Percentiles rank a stretch among this genome's conserved stretches.
phyloP scores from a whole-genome alignment of 2,797 vertebrate species.

The Phrynocephalus vlangalii region DNA sequence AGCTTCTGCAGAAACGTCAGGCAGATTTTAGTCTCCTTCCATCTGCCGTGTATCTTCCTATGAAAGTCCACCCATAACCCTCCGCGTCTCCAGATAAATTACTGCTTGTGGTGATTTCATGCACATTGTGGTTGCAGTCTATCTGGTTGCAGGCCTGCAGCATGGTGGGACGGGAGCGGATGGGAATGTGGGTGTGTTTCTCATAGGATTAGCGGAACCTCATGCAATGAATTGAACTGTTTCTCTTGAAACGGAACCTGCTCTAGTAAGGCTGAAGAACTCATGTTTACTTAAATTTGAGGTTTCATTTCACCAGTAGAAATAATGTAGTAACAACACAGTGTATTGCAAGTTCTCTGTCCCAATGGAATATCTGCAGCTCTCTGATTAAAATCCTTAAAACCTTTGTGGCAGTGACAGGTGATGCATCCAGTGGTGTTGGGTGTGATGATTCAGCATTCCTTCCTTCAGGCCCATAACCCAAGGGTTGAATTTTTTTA shows the following conservation, averaged over 20 bases:
- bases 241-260: not conserved
- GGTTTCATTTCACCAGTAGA: not conserved
- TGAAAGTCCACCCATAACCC: not conserved
- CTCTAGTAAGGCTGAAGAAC: not conserved
- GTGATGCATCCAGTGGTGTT: no score
- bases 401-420: no score
- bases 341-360: not conserved
- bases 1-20: conserved; percentile 25
- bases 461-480: no score
- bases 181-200: not conserved
- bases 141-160: not conserved
- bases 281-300: not conserved
- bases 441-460: no score
- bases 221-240: not conserved
- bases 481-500: no score
- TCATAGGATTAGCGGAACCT: not conserved
- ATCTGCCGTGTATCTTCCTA: not conserved
- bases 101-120: not conserved
- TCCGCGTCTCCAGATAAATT: conserved; percentile 37
- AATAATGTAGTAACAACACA: not conserved
- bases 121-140: not conserved
- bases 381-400: no score
- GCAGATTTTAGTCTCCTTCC: conserved; percentile 39
- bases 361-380: not conserved
- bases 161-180: not conserved